These are phyloP conservation scores for Spongilla lacustris DNA, from an alignment of 37 sponge, comb jelly and placozoan species.

Conservation along the genomic window DNA sequence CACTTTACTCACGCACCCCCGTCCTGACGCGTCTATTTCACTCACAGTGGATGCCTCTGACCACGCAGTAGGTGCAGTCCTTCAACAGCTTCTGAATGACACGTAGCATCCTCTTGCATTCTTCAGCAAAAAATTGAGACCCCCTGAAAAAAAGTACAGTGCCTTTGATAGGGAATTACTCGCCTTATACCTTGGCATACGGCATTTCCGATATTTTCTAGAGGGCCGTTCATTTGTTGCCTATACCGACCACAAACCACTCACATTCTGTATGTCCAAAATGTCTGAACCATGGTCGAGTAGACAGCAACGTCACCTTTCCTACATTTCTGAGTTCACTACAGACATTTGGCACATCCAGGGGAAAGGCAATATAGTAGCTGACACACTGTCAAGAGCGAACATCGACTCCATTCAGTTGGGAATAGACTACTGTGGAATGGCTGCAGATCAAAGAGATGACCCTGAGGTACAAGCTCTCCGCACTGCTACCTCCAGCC, in stretches of 20 bases:
- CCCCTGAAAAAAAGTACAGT: slow-evolving; percentile 41
- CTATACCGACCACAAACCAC: slow-evolving; percentile 42
- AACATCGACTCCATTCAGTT: slow-evolving; percentile 9
- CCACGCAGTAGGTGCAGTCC: slow-evolving; percentile 25
- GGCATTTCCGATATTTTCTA: slow-evolving; percentile 40
- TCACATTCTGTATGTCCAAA: slow-evolving; percentile 49
- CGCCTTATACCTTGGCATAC: slow-evolving; percentile 25
- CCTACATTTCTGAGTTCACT: slow-evolving; percentile 30
- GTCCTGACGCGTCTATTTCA: slow-evolving; percentile 15
- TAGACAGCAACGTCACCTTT: slow-evolving; percentile 20
- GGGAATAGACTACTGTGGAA: slow-evolving; percentile 28
- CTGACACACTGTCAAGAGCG: slow-evolving; percentile 24
- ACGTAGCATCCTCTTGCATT: slow-evolving; percentile 34
- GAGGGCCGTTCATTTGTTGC: slow-evolving; percentile 39
- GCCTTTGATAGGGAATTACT: slow-evolving; percentile 51
- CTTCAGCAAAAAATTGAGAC: slow-evolving; percentile 32
- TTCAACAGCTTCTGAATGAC: slow-evolving; percentile 26
- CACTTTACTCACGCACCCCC: slow-evolving; percentile 20
- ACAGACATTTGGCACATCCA: slow-evolving; percentile 21
- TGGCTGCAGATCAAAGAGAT: slow-evolving; percentile 15
- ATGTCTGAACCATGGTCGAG: slow-evolving; percentile 22
- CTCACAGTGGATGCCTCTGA: slow-evolving; percentile 44
- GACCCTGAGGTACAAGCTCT: slow-evolving; percentile 22
- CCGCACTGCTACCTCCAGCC: slow-evolving; percentile 6
- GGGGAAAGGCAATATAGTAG: slow-evolving; percentile 2